Conservation (phyloP, 1,140 invertebrate species). For the Lordiphosa clarofinis region DNA sequence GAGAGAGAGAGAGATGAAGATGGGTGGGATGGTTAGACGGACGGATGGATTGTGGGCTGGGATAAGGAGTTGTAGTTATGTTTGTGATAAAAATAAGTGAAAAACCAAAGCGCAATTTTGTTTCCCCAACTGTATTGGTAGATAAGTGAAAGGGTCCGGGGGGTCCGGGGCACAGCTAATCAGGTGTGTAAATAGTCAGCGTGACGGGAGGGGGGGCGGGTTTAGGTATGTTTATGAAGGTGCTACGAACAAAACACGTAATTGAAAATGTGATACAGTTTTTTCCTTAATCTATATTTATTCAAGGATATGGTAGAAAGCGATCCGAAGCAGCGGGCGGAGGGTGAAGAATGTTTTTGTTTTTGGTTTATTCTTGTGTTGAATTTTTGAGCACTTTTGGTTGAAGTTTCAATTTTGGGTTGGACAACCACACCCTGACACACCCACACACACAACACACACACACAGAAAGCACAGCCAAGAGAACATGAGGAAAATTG, state of each 20-base stretch:
- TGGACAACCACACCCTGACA: too few species aligned
- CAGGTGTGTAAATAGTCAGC: slow-evolving; percentile 16
- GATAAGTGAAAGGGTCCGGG: slow-evolving; percentile 18
- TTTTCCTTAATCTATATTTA: slow-evolving; percentile 74
- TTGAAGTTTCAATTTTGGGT: too few species aligned
- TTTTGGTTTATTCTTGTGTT: too few species aligned
- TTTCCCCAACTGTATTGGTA: slow-evolving; percentile 71
- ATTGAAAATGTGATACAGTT: slow-evolving; percentile 79
- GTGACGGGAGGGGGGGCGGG: slow-evolving; percentile 4
- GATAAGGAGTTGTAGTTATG: slow-evolving; percentile 71
- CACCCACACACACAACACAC: slow-evolving; percentile 15
- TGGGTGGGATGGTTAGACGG: neutral
- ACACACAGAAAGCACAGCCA: slow-evolving; percentile 23
- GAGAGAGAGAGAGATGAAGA: neutral
- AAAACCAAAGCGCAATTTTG: slow-evolving; percentile 67
- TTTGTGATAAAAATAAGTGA: slow-evolving; percentile 67
- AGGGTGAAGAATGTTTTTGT: neutral
- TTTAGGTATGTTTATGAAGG: slow-evolving; percentile 65
- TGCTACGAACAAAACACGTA: slow-evolving; percentile 79
- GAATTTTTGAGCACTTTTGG: too few species aligned
- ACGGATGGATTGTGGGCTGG: too few species aligned
- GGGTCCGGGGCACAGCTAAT: neutral
- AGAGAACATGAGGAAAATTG: slow-evolving; percentile 47
- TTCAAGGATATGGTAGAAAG: slow-evolving; percentile 36
- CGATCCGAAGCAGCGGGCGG: neutral